Percentiles rank a stretch among this genome's conserved stretches.
Conservation (phyloP, 2,113 vertebrate genomes). For the Platycercus adscitus region DNA sequence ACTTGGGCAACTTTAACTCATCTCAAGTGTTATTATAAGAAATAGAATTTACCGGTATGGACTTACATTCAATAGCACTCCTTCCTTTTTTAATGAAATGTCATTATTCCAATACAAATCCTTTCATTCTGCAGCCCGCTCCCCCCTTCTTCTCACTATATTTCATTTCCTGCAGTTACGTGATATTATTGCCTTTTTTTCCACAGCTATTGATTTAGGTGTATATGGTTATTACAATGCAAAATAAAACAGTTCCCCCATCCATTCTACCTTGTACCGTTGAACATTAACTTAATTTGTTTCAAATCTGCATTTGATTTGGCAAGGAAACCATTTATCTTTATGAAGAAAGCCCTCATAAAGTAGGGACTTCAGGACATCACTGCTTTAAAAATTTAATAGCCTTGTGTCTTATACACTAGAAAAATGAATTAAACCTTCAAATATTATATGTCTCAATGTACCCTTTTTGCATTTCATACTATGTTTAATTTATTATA, state of each 20-base stretch:
- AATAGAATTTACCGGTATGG: constrained; percentile 85
- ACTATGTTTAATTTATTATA: constrained; percentile 84
- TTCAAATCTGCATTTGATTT: constrained; percentile 92
- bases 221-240: constrained; percentile 93
- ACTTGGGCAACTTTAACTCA: constrained; percentile 80
- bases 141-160: constrained; percentile 80
- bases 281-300: constrained; percentile 90
- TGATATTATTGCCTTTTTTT: constrained; percentile 88
- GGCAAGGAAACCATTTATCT: constrained; percentile 91
- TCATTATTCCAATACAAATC: constrained; percentile 93
- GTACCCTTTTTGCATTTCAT: constrained; percentile 83
- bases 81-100: constrained; percentile 91
- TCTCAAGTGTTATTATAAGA: constrained; percentile 86
- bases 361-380: constrained; percentile 86
- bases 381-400: constrained; percentile 88
- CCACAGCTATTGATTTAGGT: constrained; percentile 93
- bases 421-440: constrained; percentile 87
- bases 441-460: constrained; percentile 85
- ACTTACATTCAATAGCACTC: constrained; percentile 82
- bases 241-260: constrained; percentile 87
- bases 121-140: constrained; percentile 81
- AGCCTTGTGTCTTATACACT: constrained; percentile 85
- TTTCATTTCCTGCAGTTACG: constrained; percentile 90
- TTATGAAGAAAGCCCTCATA: constrained; percentile 89
- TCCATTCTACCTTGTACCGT: constrained; percentile 92